Conservation (phyloP, 1,140 invertebrate genomes). For the Anastatus disparis region DNA sequence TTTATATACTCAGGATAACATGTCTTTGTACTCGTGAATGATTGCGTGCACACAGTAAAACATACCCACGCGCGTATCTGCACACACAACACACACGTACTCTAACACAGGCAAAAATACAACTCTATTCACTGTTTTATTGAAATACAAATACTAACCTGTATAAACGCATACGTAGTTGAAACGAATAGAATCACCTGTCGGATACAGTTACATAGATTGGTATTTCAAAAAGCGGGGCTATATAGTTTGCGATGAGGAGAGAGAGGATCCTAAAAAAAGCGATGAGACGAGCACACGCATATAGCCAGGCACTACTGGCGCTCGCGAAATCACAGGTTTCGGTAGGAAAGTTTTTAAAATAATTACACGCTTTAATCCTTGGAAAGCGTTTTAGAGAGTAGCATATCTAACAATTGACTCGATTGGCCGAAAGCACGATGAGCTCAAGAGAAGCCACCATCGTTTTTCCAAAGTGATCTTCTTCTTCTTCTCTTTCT, state of each 20-base stretch:
- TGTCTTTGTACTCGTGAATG: no score
- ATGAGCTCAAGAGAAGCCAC: constrained; percentile 22
- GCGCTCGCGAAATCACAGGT: constrained; percentile 38
- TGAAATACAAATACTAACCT: neutral
- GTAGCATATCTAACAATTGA: constrained; percentile 26
- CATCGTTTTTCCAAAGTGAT: no score
- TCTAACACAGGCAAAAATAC: neutral
- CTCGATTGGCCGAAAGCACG: constrained; percentile 53
- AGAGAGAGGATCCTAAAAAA: no score
- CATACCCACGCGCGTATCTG: neutral
- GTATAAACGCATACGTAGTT: no score
- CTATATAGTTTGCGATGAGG: no score
- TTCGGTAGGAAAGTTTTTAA: constrained; percentile 64
- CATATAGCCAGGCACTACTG: no score
- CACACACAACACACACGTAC: neutral
- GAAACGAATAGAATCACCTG: neutral
- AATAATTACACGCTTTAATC: constrained; percentile 65
- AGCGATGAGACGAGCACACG: neutral
- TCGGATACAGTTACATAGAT: constrained; percentile 4
- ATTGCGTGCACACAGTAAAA: no score
- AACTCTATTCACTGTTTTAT: neutral
- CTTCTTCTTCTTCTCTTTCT: constrained; percentile 7
- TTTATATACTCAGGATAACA: no score
- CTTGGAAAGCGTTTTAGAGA: constrained; percentile 47
- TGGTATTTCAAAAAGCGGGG: neutral